Evolutionary conservation across 2,888 invertebrate genomes (phyloP), one percentile per base, ranked within the genome.

Genomic region (Chymomyza fuscimana): DNA sequence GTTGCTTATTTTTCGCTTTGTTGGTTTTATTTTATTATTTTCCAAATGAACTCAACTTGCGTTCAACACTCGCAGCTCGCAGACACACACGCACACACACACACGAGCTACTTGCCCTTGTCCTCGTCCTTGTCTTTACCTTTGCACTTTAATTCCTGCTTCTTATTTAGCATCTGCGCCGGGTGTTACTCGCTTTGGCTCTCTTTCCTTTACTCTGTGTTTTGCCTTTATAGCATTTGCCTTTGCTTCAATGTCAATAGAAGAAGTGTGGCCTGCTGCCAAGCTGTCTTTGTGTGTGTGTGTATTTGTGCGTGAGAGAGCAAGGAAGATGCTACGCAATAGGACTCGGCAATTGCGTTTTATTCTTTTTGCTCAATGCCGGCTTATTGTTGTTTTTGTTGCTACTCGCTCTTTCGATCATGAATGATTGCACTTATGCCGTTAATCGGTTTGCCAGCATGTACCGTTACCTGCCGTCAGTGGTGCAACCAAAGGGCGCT

Each of bases 151-250:
- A 80, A 82, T 82, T 82, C 81, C 86, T 79, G 79, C 83, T 81
- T 81, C 83, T 82, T 84, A 79, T 85, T 81, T 86, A 86, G 78
- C 85, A 86, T 87, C 85, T 86, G 85, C 85, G 85, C 85, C 85
- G 85, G 85, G 87, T 86, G 85, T 86, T 87, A 76, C 79, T 72
- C 64, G 71, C 2, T 40, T 15, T 59, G 29, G n/a, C 22, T n/a
- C 59, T 59, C 22, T n/a, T 22, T 59, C 22, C 5, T 10, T 59
- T 25, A 22, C 22, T 25, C 10, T 59, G 19, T 5, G n/a, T 25
- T 15, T 59, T 59, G 15, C 19, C 3, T 51, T 51, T 52, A 56
- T 50, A 46, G 51, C 36, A 65, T 60, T 62, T 46, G 61, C 63
- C 56, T 58, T 69, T 12, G 68, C 76, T 65, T 78, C 69, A 79